Evolutionary conservation across 1,140 invertebrate genomes (phyloP).

Genomic region (Triops longicaudatus): DNA sequence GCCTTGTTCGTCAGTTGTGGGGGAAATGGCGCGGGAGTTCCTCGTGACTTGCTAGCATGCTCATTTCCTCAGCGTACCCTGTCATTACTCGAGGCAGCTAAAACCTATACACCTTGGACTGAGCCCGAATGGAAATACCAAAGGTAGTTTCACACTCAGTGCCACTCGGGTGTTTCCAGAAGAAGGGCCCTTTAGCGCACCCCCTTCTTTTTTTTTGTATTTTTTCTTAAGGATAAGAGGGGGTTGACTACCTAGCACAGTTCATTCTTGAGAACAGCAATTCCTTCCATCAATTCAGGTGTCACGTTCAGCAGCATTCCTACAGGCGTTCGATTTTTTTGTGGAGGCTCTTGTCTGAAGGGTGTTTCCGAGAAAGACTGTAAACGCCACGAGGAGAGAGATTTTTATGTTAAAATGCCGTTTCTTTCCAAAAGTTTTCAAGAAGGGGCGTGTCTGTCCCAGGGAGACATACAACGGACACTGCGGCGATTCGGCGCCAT

Average conservation of each 20-base stretch:
- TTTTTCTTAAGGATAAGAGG: not conserved
- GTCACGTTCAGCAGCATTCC: not conserved
- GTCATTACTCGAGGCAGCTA: conserved; percentile 7
- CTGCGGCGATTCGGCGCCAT: not conserved
- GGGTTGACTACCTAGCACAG: not conserved
- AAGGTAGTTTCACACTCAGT: not conserved
- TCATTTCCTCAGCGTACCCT: conserved; percentile 1
- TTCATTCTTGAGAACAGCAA: not conserved
- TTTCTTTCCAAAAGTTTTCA: not conserved
- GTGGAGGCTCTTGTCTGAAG: not conserved
- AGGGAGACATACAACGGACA: not conserved
- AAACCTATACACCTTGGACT: conserved; percentile 1
- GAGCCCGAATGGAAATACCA: not conserved
- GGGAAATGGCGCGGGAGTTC: conserved; percentile 1
- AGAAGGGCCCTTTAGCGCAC: not conserved
- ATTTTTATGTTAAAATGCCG: not conserved
- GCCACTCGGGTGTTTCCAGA: not conserved
- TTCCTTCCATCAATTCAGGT: not conserved
- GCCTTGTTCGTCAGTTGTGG: not conserved
- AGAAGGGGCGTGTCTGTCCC: not conserved
- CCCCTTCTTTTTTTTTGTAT: not conserved
- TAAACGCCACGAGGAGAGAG: no score
- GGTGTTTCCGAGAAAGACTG: not conserved
- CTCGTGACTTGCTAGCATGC: not conserved
- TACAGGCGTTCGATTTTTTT: not conserved